phyloP scores from a whole-genome alignment of 2,888 invertebrate species.

The Mycalesis mineus region DNA sequence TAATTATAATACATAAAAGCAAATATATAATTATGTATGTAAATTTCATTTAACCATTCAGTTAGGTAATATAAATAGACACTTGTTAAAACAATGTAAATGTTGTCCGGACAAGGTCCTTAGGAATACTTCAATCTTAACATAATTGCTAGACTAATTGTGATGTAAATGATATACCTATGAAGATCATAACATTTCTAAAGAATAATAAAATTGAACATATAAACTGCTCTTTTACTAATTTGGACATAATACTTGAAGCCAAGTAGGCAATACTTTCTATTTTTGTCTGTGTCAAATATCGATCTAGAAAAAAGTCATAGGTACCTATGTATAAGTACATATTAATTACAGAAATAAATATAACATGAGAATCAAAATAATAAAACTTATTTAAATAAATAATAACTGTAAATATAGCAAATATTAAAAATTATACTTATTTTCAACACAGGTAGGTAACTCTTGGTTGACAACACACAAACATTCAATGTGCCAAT shows the following conservation, averaged over 20 bases:
- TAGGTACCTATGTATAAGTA: not conserved
- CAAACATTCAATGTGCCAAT: slow-evolving; percentile 65
- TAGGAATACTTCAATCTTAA: slow-evolving; percentile 19
- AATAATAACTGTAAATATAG: slow-evolving; percentile 24
- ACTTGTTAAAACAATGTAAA: slow-evolving; percentile 21
- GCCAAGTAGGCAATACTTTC: not conserved
- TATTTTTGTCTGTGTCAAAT: not conserved
- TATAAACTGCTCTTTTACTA: not conserved
- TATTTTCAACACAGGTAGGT: slow-evolving; percentile 31
- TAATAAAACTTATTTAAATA: not conserved
- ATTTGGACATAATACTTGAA: slow-evolving; percentile 5
- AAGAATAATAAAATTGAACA: not conserved
- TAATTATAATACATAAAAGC: slow-evolving; percentile 26
- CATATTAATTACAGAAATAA: not conserved
- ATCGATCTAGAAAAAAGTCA: not conserved
- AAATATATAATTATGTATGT: slow-evolving; percentile 31
- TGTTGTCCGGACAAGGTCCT: slow-evolving; percentile 22
- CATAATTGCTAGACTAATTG: slow-evolving; percentile 7
- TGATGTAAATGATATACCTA: slow-evolving; percentile 12
- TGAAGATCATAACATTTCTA: too few species aligned
- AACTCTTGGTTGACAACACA: slow-evolving; percentile 50
- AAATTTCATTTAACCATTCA: slow-evolving; percentile 36
- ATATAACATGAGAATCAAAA: slow-evolving; percentile 4
- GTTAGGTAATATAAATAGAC: slow-evolving; percentile 35
- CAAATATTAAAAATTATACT: slow-evolving; percentile 40